These are phyloP conservation scores for Mionectes olivaceus DNA, from an alignment of 2,797 vertebrate genomes.

Conservation along the genomic window DNA sequence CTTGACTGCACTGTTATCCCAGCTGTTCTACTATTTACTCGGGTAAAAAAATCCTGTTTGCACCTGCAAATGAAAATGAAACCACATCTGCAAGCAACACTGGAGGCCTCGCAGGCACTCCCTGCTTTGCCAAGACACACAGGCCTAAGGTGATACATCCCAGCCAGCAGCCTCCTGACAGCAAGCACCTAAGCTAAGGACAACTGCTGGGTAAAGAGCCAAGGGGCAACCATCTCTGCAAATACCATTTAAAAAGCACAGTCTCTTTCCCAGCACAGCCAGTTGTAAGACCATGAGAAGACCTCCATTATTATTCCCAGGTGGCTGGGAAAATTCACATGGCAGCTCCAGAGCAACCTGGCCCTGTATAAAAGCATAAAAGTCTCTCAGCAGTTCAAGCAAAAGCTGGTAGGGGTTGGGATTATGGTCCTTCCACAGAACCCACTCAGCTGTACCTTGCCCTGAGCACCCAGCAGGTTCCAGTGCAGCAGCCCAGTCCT, in stretches of 20 bases:
- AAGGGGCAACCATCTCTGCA: neutral
- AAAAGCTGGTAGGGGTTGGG: fast-evolving
- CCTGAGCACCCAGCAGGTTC: neutral
- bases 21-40: neutral
- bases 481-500: neutral
- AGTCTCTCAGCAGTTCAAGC: neutral
- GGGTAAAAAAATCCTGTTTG: neutral
- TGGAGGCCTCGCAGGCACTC: neutral
- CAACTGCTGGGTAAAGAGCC: neutral
- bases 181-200: neutral
- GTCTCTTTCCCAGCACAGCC: neutral
- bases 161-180: neutral
- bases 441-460: neutral
- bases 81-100: neutral
- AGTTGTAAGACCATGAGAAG: neutral
- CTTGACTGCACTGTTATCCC: neutral
- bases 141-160: neutral
- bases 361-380: neutral
- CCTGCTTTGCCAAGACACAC: neutral
- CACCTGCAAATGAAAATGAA: fast-evolving
- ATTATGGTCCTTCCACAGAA: neutral
- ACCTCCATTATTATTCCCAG: neutral
- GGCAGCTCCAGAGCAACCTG: neutral
- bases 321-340: neutral
- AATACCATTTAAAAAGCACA: neutral